Evolutionary conservation across 2,888 invertebrate species (phyloP).

Genomic region (Oxycera nigricornis): DNA sequence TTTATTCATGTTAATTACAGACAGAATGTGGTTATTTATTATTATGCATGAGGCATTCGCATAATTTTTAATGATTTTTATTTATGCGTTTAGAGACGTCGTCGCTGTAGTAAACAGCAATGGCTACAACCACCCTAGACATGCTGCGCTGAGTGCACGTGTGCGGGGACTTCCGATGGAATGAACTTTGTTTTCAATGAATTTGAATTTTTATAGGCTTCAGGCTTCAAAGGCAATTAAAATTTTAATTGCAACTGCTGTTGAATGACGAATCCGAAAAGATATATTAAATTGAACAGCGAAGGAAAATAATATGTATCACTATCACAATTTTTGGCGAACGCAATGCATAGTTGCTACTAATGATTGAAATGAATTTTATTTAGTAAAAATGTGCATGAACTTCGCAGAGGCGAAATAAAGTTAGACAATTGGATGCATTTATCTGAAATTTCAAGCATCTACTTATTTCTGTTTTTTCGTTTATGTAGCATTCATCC

Average conservation of each 20-base stretch:
- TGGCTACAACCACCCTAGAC: background rate
- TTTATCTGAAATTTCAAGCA: no score
- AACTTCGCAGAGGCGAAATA: no score
- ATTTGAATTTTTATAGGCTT: conserved; percentile 8
- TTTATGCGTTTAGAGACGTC: conserved; percentile 11
- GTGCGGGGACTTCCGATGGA: background rate
- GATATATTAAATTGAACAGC: background rate
- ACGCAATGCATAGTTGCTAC: no score
- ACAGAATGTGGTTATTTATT: conserved; percentile 27
- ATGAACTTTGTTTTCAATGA: background rate
- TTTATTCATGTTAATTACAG: conserved; percentile 34
- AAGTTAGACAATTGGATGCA: no score
- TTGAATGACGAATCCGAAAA: background rate
- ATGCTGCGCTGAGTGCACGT: background rate
- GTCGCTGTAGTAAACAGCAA: background rate
- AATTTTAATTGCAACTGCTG: background rate
- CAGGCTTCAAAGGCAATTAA: background rate
- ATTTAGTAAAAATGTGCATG: no score
- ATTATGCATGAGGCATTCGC: conserved; percentile 14
- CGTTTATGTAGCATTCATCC: no score
- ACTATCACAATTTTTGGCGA: no score
- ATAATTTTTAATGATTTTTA: conserved; percentile 37
- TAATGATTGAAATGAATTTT: no score
- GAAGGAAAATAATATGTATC: no score
- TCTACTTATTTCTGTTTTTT: no score